Percentiles rank a stretch among this genome's conserved stretches.
Evolutionary conservation across 2,888 invertebrate species (phyloP).

Genomic region (Masnerella sp.): DNA sequence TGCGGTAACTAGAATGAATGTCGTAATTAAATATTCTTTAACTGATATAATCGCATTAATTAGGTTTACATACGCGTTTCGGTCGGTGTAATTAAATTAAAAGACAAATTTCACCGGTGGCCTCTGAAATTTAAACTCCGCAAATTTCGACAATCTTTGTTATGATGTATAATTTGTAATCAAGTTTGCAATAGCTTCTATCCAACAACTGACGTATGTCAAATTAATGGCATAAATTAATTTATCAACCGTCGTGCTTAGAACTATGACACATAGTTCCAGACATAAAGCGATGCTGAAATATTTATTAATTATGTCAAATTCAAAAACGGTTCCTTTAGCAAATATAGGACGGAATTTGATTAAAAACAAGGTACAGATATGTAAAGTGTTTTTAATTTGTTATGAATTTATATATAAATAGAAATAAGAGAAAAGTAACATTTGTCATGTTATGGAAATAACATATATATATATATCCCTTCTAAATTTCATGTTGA

Average conservation of each 20-base stretch:
- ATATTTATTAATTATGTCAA: slow-evolving; percentile 8
- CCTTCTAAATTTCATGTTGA: too few relatives aligned
- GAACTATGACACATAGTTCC: slow-evolving; percentile 9
- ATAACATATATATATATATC: too few relatives aligned
- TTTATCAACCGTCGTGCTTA: slow-evolving; percentile 35
- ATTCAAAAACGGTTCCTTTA: too few relatives aligned
- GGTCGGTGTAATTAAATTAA: slow-evolving; percentile 25
- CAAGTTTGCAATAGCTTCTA: slow-evolving; percentile 18
- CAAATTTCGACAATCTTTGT: slow-evolving; percentile 21
- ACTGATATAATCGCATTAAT: slow-evolving; percentile 13
- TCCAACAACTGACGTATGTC: slow-evolving; percentile 38
- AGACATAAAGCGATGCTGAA: neutral
- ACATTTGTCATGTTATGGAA: too few relatives aligned
- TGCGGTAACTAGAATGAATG: too few relatives aligned
- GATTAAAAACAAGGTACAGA: too few relatives aligned
- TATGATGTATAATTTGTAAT: slow-evolving; percentile 42
- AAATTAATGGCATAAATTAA: slow-evolving; percentile 48
- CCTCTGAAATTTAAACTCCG: slow-evolving; percentile 3
- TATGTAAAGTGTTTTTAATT: too few relatives aligned
- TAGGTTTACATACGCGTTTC: slow-evolving; percentile 10
- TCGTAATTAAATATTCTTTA: slow-evolving; percentile 11
- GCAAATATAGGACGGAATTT: slow-evolving; percentile 5
- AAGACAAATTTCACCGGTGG: slow-evolving; percentile 16
- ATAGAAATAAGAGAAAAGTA: too few relatives aligned
- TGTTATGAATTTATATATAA: too few relatives aligned